Base-by-base conservation (phyloP, 2,888 invertebrate species). In the Lycocerus yunnanus region DNA sequence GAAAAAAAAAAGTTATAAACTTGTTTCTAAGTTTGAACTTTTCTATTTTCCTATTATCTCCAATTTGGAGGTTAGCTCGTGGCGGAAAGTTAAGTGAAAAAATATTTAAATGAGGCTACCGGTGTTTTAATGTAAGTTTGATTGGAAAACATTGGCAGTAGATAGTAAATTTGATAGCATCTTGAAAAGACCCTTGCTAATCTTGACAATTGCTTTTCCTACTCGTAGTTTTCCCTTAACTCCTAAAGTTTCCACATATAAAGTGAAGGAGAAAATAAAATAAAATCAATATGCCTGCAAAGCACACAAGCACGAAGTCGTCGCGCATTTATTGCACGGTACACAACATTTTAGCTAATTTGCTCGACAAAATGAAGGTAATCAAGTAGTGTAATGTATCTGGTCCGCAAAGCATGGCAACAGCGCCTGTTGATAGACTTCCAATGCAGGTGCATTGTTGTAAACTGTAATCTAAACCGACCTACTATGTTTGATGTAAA, bases 321-420 rank as follows among this genome's bases (percentile, higher is more conserved):
- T 67, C 67, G 68, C 61, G 68, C 63, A 71, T 67, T 71, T 71
- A 70, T 70, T 70, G 68, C 68, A 73, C 68, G 68, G 69, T 69
- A 66, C 69, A 60, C 74, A 66, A 70, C 74, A 74, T 71, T 74
- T 74, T 74, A 74, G 71, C 74, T 74, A 74, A 80, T 78, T 79
- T 79, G 75, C 78, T 77, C 76, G 75, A 78, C 77, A 74, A 78
- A 78, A 78, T 77, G 79, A 80, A 80, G 79, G 79, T 77, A 79
- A 80, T 79, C 79, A 78, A 80, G 79, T 78, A 75, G 72, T 69
- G 70, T 66, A 70, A 71, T 66, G 75, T 75, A 77, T 77, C 74
- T 77, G 69, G 72, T 71, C 69, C 73, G 73, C 60, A 27, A 74
- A 61, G 65, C 61, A 20, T 58, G 74, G 73, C 74, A 77, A 71